phyloP scores from a whole-genome alignment of 2,113 vertebrate genomes.

The Sapajus apella region DNA sequence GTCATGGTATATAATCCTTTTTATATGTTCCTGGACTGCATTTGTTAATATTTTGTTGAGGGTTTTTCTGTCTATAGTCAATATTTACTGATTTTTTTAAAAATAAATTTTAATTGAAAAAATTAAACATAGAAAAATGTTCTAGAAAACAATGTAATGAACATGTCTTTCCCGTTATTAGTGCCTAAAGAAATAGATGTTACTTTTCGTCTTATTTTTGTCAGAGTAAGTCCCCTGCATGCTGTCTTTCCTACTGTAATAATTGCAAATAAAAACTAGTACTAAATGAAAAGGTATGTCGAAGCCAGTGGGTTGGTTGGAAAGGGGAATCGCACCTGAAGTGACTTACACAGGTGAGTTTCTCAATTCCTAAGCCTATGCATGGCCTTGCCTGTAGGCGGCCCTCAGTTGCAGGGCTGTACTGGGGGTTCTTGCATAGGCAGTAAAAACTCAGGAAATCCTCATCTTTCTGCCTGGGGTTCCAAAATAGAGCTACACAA shows the following conservation, averaged over 20 bases:
- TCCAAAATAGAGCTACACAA: not conserved
- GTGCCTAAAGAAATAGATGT: too few relatives aligned
- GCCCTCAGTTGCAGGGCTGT: not conserved
- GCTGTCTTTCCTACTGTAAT: not conserved
- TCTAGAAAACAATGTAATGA: not conserved
- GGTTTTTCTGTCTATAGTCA: not conserved
- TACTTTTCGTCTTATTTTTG: not conserved
- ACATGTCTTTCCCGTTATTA: not conserved
- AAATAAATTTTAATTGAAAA: not conserved
- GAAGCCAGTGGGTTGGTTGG: not conserved
- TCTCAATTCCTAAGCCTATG: too few relatives aligned
- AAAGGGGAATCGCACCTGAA: not conserved
- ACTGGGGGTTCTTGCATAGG: not conserved
- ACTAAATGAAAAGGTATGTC: not conserved
- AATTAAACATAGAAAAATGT: not conserved
- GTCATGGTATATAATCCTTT: not conserved
- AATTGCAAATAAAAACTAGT: not conserved
- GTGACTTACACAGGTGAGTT: not conserved
- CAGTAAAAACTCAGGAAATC: not conserved
- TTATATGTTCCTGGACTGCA: not conserved
- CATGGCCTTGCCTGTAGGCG: not conserved
- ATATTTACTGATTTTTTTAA: not conserved
- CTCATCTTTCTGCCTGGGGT: not conserved
- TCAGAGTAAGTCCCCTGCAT: not conserved
- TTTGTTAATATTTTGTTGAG: not conserved